Base-by-base conservation (phyloP, 2,888 invertebrate genomes). In the Orchesella flavescens region DNA sequence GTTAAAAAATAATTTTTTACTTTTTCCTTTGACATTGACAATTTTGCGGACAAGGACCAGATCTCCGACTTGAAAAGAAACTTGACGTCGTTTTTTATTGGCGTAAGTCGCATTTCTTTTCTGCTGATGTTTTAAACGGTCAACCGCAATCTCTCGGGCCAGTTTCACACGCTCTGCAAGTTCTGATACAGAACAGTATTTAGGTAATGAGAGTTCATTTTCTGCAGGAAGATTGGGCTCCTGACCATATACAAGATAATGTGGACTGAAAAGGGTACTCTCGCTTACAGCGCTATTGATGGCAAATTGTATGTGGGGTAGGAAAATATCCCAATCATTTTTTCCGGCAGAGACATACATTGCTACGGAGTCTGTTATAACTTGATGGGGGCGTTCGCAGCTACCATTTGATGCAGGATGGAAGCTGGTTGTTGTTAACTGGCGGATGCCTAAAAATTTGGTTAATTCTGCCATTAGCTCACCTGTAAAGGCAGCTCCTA, bases 91-190 rank as follows among this genome's bases (percentile, higher is more conserved):
- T 34, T 53, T 63, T 5, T 5, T 3, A 43, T 81, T 59, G 17
- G 44, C n/a, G 19, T 74, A 74, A 23, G 7, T 10, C 12, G 72
- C 46, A 13, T 72, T 43, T 13, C 2, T 23, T 12, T 46, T 81
- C 69, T n/a, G 17, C 43, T 10, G 19, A 23, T 13, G 2, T 1
- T 23, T 19, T 12, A 61, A 44, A 2, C 23, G 21, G 0, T 61
- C n/a, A 13, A 46, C 46, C 1, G 12, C 63, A 7, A 63, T 2
- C 13, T 46, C 9, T 19, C 46, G 15, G 5, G 24, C 61, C 1
- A 7, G 3, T 7, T 61, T 15, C 1, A 57, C 17, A 7, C 13
- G 61, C 10, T 57, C 43, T 12, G 15, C 44, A n/a, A 59, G 5
- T n/a, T 53, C 72, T 4, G 53, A 10, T 3, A 19, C 46, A 34